phyloP scores from a whole-genome alignment of 2,888 invertebrate genomes.

The Lysandra bellargus region DNA sequence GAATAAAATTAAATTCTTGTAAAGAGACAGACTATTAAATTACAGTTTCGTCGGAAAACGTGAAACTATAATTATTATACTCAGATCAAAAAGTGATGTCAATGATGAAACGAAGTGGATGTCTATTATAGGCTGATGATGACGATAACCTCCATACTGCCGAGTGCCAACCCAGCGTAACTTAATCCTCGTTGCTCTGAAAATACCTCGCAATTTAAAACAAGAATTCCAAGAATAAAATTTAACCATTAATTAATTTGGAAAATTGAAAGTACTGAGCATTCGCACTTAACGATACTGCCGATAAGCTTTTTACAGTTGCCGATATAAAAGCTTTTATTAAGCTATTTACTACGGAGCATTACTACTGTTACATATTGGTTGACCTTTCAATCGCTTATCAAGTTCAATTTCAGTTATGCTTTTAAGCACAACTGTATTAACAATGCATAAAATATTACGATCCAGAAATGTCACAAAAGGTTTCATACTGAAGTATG shows the following conservation, averaged over 20 bases:
- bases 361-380: background rate
- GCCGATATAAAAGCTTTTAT: conserved; percentile 13
- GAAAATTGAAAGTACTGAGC: conserved; percentile 1
- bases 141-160: background rate
- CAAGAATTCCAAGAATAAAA: background rate
- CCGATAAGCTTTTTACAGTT: conserved; percentile 3
- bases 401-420: background rate
- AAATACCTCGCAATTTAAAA: background rate
- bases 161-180: background rate
- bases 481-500: no score
- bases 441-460: no score
- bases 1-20: no score
- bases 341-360: conserved; percentile 14
- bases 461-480: no score
- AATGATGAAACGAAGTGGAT: no score
- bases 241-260: background rate
- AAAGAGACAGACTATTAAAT: no score
- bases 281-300: conserved; percentile 1
- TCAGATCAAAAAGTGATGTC: no score
- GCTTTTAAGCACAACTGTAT: background rate
- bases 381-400: background rate
- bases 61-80: no score
- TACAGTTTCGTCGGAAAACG: no score
- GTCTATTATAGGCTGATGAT: no score
- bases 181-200: background rate